These are phyloP conservation scores for Limulus polyphemus DNA, from an alignment of 2,888 invertebrate species.

Conservation along the genomic window DNA sequence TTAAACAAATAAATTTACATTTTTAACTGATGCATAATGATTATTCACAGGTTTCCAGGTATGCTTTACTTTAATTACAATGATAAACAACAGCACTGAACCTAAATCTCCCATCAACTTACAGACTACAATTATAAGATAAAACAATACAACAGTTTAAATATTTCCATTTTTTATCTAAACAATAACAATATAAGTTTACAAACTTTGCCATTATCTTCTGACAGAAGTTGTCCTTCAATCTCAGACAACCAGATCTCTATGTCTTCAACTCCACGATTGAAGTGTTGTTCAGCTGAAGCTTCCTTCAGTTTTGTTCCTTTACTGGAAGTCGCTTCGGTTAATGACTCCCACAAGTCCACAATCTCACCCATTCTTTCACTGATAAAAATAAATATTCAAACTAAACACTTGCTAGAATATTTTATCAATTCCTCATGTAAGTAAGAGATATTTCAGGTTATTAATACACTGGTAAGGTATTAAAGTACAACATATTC, in stretches of 20 bases:
- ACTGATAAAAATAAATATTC: constrained; percentile 24
- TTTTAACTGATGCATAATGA: too few species aligned
- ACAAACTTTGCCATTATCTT: constrained; percentile 78
- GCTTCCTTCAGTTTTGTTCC: constrained; percentile 61
- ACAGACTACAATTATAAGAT: neutral
- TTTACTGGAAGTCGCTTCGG: constrained; percentile 80
- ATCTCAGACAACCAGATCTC: constrained; percentile 96
- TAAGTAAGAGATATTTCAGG: too few species aligned
- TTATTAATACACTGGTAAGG: too few species aligned
- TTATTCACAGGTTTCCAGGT: too few species aligned
- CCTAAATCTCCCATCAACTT: neutral
- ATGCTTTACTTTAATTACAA: too few species aligned
- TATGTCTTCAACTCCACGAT: constrained; percentile 93
- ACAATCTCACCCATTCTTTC: constrained; percentile 75
- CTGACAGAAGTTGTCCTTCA: constrained; percentile 81
- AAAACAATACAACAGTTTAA: neutral
- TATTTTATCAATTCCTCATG: too few species aligned
- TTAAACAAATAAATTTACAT: too few species aligned
- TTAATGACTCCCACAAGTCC: constrained; percentile 77
- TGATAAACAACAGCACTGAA: too few species aligned
- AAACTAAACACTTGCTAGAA: too few species aligned
- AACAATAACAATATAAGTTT: neutral
- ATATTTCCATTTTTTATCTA: neutral
- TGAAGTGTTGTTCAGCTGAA: constrained; percentile 94
- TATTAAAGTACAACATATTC: too few species aligned